phyloP scores from a whole-genome alignment of 2,113 vertebrate genomes.

The Hyla sarda region DNA sequence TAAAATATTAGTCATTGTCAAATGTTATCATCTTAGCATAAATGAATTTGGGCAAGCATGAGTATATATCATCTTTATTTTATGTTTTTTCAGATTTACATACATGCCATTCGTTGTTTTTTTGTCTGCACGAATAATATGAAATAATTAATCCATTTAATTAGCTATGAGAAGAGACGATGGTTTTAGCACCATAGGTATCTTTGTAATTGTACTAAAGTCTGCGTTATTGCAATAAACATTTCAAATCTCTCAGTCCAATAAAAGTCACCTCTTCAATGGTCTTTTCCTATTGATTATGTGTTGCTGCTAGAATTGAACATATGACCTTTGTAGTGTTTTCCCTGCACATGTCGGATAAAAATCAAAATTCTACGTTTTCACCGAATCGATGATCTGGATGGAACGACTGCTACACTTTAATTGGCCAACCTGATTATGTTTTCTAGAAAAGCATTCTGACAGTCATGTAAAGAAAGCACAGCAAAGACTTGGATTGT shows the following conservation, averaged over 20 bases:
- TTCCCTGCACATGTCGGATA: slow-evolving; percentile 28
- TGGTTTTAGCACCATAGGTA: not conserved
- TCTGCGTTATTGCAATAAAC: slow-evolving; percentile 37
- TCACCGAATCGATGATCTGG: slow-evolving; percentile 37
- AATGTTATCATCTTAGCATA: not conserved
- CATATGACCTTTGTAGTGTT: slow-evolving; percentile 37
- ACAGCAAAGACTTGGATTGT: slow-evolving; percentile 7
- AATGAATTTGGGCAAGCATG: not conserved
- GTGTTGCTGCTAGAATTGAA: slow-evolving; percentile 30
- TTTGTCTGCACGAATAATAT: not conserved
- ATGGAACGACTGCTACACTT: slow-evolving; percentile 30
- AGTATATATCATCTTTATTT: not conserved
- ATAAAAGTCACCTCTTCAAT: not conserved
- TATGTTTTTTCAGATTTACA: not conserved
- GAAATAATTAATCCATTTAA: not conserved
- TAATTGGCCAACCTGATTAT: slow-evolving; percentile 49
- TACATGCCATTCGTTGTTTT: not conserved
- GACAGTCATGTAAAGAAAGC: slow-evolving; percentile 28
- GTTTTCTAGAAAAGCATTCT: slow-evolving; percentile 27
- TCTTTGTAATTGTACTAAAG: slow-evolving; percentile 22
- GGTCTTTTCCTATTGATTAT: slow-evolving; percentile 47
- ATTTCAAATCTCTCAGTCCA: slow-evolving; percentile 6
- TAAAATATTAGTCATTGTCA: not conserved
- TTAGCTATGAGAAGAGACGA: not conserved
- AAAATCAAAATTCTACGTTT: slow-evolving; percentile 32